Evolutionary conservation across 2,888 invertebrate species (phyloP).

Genomic region (Cyclophora albipunctata): DNA sequence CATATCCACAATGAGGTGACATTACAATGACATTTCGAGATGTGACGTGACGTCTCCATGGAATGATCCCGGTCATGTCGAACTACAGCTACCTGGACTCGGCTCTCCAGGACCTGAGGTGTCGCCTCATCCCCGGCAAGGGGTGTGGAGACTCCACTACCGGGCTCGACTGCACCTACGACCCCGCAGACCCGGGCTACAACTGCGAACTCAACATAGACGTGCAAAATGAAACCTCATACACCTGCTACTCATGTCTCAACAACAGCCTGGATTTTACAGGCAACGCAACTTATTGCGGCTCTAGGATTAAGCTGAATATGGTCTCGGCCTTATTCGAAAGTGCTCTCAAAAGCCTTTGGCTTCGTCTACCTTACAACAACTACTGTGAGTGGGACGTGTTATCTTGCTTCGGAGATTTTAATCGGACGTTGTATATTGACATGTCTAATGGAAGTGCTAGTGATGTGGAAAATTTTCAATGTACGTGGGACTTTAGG

Average conservation of each 20-base stretch:
- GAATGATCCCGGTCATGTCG: conserved; percentile 47
- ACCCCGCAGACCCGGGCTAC: conserved; percentile 26
- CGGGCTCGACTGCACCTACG: conserved; percentile 45
- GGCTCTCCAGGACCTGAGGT: conserved; percentile 49
- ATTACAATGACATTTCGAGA: conserved; percentile 27
- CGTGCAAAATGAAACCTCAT: conserved; percentile 65
- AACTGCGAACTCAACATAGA: conserved; percentile 56
- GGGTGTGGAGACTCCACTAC: conserved; percentile 39
- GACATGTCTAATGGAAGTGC: conserved; percentile 33
- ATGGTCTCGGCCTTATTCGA: conserved; percentile 54
- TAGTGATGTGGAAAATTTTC: conserved; percentile 42
- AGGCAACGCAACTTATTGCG: conserved; percentile 52
- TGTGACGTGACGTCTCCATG: conserved; percentile 44
- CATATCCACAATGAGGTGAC: conserved; percentile 6
- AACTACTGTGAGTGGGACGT: conserved; percentile 49
- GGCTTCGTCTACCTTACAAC: conserved; percentile 52
- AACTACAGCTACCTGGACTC: conserved; percentile 48
- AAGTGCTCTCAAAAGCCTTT: conserved; percentile 55
- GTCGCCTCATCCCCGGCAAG: conserved; percentile 38
- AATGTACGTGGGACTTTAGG: conserved; percentile 52
- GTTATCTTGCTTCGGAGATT: conserved; percentile 47
- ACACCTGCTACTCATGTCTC: conserved; percentile 49
- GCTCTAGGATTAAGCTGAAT: conserved; percentile 59
- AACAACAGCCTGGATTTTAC: conserved; percentile 40
- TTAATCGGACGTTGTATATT: conserved; percentile 55